A percentile compares a stretch with the other conserved stretches of the same genome.
phyloP scores from a whole-genome alignment of 2,797 vertebrate genomes.

The Sebastes reedi region DNA sequence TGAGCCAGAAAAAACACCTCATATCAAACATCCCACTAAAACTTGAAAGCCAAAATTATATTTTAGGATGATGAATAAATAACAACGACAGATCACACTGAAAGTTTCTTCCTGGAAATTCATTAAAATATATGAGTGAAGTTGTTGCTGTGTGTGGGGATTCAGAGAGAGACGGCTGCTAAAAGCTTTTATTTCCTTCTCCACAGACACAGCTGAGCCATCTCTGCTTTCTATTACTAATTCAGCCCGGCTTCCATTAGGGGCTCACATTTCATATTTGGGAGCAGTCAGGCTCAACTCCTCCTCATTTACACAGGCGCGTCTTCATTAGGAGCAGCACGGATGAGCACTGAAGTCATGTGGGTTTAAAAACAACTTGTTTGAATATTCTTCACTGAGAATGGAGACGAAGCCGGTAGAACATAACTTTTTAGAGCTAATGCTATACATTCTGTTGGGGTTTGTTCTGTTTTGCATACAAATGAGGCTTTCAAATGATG shows the following conservation, averaged over 20 bases:
- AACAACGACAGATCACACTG: conserved; percentile 7
- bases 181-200: conserved; percentile 37
- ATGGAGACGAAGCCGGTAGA: neutral
- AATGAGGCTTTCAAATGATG: neutral
- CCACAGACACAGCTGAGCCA: conserved; percentile 30
- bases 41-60: conserved; percentile 24
- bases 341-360: conserved; percentile 5
- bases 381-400: neutral
- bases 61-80: conserved; percentile 43
- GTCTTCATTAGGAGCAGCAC: conserved; percentile 42
- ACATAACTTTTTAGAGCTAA: neutral
- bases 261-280: conserved; percentile 58
- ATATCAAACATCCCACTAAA: conserved; percentile 28
- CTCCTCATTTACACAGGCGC: conserved; percentile 24
- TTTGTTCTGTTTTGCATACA: neutral
- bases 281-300: conserved; percentile 44
- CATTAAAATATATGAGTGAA: conserved; percentile 27
- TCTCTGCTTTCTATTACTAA: conserved; percentile 56
- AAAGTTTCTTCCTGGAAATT: conserved; percentile 13
- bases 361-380: neutral
- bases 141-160: neutral
- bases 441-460: too few species aligned
- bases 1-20: conserved; percentile 47
- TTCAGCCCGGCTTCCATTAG: conserved; percentile 46
- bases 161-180: neutral